These are phyloP conservation scores for Monochamus saltuarius DNA, from an alignment of 1,140 invertebrate species.

Conservation along the genomic window DNA sequence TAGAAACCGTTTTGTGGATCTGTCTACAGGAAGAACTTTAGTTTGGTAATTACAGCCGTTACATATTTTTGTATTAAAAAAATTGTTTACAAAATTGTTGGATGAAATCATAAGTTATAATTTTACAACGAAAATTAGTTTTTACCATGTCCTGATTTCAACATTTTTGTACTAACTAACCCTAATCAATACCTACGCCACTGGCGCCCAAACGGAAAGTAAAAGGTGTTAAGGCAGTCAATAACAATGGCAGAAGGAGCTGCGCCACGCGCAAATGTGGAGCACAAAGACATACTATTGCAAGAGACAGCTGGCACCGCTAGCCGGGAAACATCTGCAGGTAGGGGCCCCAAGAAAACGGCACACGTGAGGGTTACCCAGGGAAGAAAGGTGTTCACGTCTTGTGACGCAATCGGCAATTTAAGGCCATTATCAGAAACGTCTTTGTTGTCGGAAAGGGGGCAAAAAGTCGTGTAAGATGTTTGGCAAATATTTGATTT, in stretches of 20 bases:
- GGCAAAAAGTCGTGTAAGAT: not conserved
- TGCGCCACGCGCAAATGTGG: conserved; percentile 7
- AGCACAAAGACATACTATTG: conserved; percentile 9
- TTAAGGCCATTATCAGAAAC: not conserved
- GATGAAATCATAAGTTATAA: too few relatives aligned
- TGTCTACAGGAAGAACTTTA: too few relatives aligned
- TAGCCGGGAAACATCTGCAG: conserved; percentile 2
- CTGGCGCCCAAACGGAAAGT: not conserved
- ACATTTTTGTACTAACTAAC: too few relatives aligned
- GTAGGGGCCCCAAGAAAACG: conserved; percentile 3
- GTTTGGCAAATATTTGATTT: not conserved
- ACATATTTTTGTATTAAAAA: too few relatives aligned
- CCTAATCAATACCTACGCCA: not conserved
- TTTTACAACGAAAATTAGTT: too few relatives aligned
- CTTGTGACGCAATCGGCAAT: conserved; percentile 4
- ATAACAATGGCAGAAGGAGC: conserved; percentile 6
- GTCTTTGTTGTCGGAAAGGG: not conserved
- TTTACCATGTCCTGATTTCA: too few relatives aligned
- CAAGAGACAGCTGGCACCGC: not conserved
- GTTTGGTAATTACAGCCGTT: too few relatives aligned
- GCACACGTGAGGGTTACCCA: not conserved
- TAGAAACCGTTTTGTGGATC: too few relatives aligned
- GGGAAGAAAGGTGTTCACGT: not conserved
- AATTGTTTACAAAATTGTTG: too few relatives aligned
- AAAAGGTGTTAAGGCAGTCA: conserved; percentile 5